A percentile compares a stretch with the other conserved stretches of the same genome.
Evolutionary conservation across 2,888 invertebrate species (phyloP).

Genomic region (Lasioglossum vierecki): DNA sequence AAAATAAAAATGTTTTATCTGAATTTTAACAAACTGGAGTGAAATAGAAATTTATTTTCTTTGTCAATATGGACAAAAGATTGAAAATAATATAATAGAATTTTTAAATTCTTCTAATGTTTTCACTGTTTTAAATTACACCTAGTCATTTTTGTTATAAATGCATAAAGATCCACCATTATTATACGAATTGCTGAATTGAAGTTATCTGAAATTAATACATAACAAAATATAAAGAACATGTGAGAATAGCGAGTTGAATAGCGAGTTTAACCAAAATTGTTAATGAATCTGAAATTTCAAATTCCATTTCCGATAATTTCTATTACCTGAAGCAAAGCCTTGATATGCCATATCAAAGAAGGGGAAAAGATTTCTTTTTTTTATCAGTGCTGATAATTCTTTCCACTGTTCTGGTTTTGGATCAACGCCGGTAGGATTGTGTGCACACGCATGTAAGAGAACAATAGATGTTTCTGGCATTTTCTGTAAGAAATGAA

Average conservation of each 20-base stretch:
- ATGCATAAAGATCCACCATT: background rate
- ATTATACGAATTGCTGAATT: background rate
- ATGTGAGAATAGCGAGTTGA: background rate
- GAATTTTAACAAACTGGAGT: too few species aligned
- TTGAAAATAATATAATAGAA: too few species aligned
- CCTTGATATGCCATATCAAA: slow-evolving; percentile 99
- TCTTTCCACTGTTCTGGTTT: slow-evolving; percentile 95
- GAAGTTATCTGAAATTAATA: background rate
- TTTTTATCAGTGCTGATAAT: slow-evolving; percentile 92
- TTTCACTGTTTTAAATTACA: too few species aligned
- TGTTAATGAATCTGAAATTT: background rate
- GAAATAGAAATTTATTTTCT: too few species aligned
- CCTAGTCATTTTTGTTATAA: too few species aligned
- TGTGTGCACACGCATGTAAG: slow-evolving; percentile 98
- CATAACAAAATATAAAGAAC: background rate
- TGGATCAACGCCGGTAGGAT: slow-evolving; percentile 98
- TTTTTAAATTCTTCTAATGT: too few species aligned
- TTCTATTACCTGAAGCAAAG: slow-evolving; percentile 90
- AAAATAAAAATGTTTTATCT: too few species aligned
- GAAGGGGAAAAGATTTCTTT: slow-evolving; percentile 93
- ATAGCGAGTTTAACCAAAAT: background rate
- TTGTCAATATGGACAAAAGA: too few species aligned
- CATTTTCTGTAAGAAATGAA: slow-evolving; percentile 89
- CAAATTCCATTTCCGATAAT: background rate
- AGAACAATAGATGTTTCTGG: slow-evolving; percentile 95